Evolutionary conservation across 2,888 invertebrate genomes (phyloP), one percentile per base, ranked within the genome.

Genomic region (Pseudeuparius sepicola): DNA sequence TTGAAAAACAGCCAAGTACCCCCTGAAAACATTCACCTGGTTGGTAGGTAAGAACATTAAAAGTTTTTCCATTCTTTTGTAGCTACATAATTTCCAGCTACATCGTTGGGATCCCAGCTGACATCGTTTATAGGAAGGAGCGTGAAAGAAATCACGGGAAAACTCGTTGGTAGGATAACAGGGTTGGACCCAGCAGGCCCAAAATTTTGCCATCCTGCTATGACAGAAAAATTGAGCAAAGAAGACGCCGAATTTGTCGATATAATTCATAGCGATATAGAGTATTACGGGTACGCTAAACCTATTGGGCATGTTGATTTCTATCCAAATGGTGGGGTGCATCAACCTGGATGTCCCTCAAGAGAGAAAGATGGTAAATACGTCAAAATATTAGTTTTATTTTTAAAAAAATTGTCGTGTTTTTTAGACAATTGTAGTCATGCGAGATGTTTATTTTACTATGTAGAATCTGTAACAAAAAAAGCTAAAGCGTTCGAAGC

Each of bases 231-330:
- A n/a, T n/a, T 82, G 78, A 2, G 80, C 79, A 1, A 55, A 69
- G 10, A 75, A 2, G 83, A 84, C 54, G 85, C 82, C 0, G 59
- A 65, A 13, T 84, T 81, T 50, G 83, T 78, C 2, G 83, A 84
- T 53, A 71, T 81, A 1, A 75, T 84, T 31, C 84, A 85, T 50
- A 79, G 79, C 1, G 75, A 76, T 47, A 72, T 70, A 1, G 80
- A 79, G 0, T 60, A 73, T 25, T 65, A 71, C 23, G 82, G 82
- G 0, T 74, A 73, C 46, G 50, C 54, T 9, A 49, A 54, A 24
- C 68, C 78, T 5, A 65, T 78, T n/a, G 84, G 84, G 1, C 72
- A 80, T 52, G 75, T 65, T 0, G 84, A 84, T 57, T 83, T 80
- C 53, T 84, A 78, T 60, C 81, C 82, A 1, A 83, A 84, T 53